Percentiles rank a stretch among this genome's conserved stretches.
Evolutionary conservation across 2,797 vertebrate species (phyloP).

Genomic region (Allobates femoralis): DNA sequence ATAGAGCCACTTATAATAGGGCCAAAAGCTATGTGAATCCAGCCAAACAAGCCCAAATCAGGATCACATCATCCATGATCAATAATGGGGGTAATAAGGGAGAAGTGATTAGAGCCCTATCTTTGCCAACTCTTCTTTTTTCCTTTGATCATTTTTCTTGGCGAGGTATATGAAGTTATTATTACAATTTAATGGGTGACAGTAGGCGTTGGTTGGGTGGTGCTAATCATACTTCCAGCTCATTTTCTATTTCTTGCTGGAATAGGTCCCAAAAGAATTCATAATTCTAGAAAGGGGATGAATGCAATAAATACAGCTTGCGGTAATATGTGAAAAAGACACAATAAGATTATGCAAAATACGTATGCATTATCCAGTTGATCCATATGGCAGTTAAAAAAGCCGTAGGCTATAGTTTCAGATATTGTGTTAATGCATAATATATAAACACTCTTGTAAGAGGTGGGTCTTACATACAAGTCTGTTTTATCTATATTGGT

Average conservation of each 20-base stretch:
- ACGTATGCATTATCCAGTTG: not conserved
- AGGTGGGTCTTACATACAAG: not conserved
- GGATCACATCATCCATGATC: not conserved
- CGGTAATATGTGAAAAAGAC: not conserved
- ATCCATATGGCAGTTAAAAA: conserved; percentile 8
- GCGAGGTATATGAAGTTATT: too few relatives aligned
- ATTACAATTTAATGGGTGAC: too few relatives aligned
- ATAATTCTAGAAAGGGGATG: not conserved
- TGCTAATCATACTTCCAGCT: not conserved
- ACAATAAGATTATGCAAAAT: not conserved
- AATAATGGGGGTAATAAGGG: not conserved
- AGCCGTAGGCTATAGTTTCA: not conserved
- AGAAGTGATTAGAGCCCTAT: not conserved
- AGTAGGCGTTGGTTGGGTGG: too few relatives aligned
- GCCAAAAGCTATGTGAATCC: too few relatives aligned
- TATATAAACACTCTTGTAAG: not conserved
- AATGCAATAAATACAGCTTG: not conserved
- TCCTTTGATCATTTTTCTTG: not conserved
- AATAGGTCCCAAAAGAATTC: not conserved
- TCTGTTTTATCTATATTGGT: not conserved
- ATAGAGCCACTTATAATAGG: too few relatives aligned
- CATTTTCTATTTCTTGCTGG: not conserved
- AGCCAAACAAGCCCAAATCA: not conserved
- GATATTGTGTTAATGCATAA: conserved; percentile 1
- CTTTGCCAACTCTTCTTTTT: not conserved